These are phyloP conservation scores for Climacteris rufus DNA, from an alignment of 2,113 vertebrate genomes.

Conservation along the genomic window DNA sequence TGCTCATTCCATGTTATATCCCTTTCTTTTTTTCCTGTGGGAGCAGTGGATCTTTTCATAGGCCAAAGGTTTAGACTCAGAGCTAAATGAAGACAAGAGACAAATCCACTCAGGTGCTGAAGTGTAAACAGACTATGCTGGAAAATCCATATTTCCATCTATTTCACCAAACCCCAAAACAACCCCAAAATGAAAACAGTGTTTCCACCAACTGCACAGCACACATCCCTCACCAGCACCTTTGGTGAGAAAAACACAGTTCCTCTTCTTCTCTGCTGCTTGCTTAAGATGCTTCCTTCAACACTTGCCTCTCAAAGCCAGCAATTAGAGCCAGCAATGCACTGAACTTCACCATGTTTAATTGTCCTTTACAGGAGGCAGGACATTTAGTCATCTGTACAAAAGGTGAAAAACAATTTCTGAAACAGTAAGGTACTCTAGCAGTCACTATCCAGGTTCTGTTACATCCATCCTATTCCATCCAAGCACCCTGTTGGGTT, in stretches of 20 bases:
- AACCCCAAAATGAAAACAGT: not conserved
- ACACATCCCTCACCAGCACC: not conserved
- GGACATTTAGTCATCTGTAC: not conserved
- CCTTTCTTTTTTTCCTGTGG: not conserved
- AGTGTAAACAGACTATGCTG: not conserved
- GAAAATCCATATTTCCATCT: not conserved
- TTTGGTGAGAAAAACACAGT: not conserved
- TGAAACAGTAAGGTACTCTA: not conserved
- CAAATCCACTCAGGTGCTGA: not conserved
- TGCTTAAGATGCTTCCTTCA: not conserved
- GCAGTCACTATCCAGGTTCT: not conserved
- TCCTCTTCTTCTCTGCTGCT: not conserved
- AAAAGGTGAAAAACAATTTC: not conserved
- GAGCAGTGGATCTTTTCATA: not conserved
- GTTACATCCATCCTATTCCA: not conserved
- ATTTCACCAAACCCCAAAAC: not conserved
- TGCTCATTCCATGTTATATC: not conserved
- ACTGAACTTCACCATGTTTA: not conserved
- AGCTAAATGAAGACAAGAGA: not conserved
- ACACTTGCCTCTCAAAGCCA: not conserved
- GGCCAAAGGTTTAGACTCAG: not conserved
- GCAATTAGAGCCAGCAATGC: not conserved
- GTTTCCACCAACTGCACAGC: not conserved
- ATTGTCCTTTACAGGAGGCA: not conserved
- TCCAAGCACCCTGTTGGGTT: not conserved